Evolutionary conservation across 2,113 vertebrate genomes (phyloP), one percentile per base, ranked within the genome.

Genomic region (Parotia lawesii): DNA sequence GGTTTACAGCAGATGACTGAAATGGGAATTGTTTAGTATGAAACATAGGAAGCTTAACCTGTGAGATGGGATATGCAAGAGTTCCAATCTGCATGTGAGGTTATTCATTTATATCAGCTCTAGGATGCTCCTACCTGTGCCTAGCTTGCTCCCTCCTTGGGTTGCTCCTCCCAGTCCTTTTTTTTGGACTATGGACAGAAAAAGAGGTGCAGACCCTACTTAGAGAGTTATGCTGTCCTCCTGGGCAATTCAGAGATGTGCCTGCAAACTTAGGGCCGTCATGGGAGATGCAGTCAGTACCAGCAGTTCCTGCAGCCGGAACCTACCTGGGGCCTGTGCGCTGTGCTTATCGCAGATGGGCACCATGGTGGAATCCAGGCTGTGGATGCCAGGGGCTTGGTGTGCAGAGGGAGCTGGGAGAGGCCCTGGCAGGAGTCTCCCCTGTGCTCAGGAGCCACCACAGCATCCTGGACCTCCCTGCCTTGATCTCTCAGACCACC

Each of bases 291-390:
- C 13, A 14, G n/a, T 24, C 37, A 8, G 7, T 25, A 13, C 11
- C 19, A 20, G 14, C 12, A 58, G 20, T 5, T 15, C 16, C 61
- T 37, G 28, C 11, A 37, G 16, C 16, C 1, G 0, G 11, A 11
- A 16, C 14, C 9, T 3, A 2, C 20, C 11, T 20, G 45, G 17
- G 2, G 1, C 3, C 10, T 27, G 15, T 37, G n/a, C 0, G 1
- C 13, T 3, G 2, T 10, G 29, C 18, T 86, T 10, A 31, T 35
- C 50, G 23, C 31, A 29, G 21, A 15, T 50, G 25, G 44, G 44
- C 20, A 25, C 28, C 3, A 1, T 7, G 28, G 19, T 10, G 11
- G 38, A 35, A 79, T 11, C 4, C 0, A 1, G 35, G 11, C 48
- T 86, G 58, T 0, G 8, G 12, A 25, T 54, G 18, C 21, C 61